phyloP scores from a whole-genome alignment of 1,140 invertebrate species.

The Rhynchophorus ferrugineus region DNA sequence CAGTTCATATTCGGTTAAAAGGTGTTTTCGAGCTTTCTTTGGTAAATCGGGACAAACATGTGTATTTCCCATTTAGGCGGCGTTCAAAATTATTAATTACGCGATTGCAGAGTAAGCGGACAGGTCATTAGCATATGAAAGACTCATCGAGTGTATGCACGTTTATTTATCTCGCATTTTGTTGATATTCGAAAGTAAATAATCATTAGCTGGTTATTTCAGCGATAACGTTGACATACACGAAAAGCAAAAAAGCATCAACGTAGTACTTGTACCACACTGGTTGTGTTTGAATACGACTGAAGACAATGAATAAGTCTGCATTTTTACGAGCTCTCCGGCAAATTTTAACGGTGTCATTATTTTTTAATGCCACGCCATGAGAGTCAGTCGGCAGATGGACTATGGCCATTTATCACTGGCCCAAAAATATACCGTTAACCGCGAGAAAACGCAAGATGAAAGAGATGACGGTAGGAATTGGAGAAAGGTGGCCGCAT shows the following conservation, averaged over 20 bases:
- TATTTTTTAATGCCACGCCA: background rate
- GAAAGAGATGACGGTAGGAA: background rate
- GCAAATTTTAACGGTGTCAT: constrained; percentile 5
- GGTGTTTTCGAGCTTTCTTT: background rate
- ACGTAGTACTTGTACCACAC: no score
- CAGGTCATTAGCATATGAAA: background rate
- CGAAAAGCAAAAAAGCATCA: no score
- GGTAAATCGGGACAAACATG: background rate
- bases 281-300: no score
- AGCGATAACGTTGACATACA: no score
- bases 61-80: background rate
- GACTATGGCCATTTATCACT: constrained; percentile 3
- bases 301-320: background rate
- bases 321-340: background rate
- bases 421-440: constrained; percentile 4
- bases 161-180: background rate
- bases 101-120: background rate
- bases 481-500: background rate
- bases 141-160: background rate
- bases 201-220: background rate
- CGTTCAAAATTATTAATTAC: background rate
- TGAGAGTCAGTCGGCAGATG: background rate
- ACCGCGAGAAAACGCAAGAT: background rate
- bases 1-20: background rate
- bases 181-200: background rate